Evolutionary conservation across 2,113 vertebrate genomes (phyloP), one percentile per base, ranked within the genome.

Genomic region (Rhadina sibilatrix): DNA sequence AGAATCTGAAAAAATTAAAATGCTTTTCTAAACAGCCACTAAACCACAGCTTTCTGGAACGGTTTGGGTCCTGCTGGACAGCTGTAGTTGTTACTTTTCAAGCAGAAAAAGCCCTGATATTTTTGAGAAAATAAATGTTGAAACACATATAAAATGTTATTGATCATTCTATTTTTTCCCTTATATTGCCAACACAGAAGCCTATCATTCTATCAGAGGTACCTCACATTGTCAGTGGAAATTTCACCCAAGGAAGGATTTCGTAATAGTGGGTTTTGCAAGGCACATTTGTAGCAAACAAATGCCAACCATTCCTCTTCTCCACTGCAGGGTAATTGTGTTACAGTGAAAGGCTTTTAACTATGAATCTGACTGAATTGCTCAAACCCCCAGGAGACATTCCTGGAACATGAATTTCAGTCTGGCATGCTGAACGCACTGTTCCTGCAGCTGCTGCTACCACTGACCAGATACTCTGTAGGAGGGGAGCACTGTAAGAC

Each of bases 401-500:
- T 97, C 97, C 96, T 96, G 92, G 95, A 96, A 90, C 94, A 86
- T 95, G 96, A 97, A 96, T 96, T 97, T 93, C 85, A 86, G 95
- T 97, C 94, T 97, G 96, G 94, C 93, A 93, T 27, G 91, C 74
- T 78, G 90, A 90, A 95, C 49, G 2, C 18, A 25, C 79, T 95
- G 93, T 91, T 97, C 89, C 86, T 49, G 91, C 95, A 96, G 90
- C 91, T 97, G 95, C 90, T 96, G 94, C 70, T 83, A 44, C 71
- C 75, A 64, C 93, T 94, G 95, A 97, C 94, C 85, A 94, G 87
- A 95, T 82, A 70, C 54, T 71, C 80, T 17, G 78, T 31, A 61
- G 65, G 72, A 92, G 65, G 49, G 81, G 74, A 90, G 37, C 66
- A 38, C 54, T 72, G 83, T 31, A 61, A 75, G 77, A 38, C 30